Evolutionary conservation across 2,888 invertebrate genomes (phyloP).

Genomic region (Pseudanteris insignis): DNA sequence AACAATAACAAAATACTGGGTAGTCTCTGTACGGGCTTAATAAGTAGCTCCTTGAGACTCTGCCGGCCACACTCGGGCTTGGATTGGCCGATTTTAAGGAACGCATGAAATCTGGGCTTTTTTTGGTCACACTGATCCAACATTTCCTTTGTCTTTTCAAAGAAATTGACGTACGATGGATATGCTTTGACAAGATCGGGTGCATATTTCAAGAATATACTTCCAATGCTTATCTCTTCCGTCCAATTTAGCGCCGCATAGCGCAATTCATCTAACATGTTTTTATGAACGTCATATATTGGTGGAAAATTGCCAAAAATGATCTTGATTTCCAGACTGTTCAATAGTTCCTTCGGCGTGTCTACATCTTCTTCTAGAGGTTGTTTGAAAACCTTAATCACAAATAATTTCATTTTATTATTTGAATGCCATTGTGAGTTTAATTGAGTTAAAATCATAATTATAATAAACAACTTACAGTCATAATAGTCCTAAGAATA

Average conservation of each 20-base stretch:
- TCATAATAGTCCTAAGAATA: constrained; percentile 91
- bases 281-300: constrained; percentile 91
- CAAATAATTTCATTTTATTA: constrained; percentile 1
- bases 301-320: constrained; percentile 96
- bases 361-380: constrained; percentile 86
- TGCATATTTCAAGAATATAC: constrained; percentile 87
- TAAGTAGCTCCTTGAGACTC: constrained; percentile 93
- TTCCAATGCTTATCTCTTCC: constrained; percentile 87
- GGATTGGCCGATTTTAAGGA: constrained; percentile 93
- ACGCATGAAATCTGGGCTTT: constrained; percentile 97
- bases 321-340: constrained; percentile 90
- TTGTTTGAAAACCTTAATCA: constrained; percentile 94
- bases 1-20: constrained; percentile 95
- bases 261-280: constrained; percentile 72
- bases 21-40: constrained; percentile 96
- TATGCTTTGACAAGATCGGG: constrained; percentile 92
- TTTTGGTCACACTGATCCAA: constrained; percentile 88
- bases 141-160: constrained; percentile 95
- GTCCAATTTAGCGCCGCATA: constrained; percentile 79
- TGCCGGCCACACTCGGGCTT: constrained; percentile 96
- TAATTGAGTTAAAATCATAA: too few species aligned
- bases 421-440: too few species aligned
- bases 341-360: constrained; percentile 76
- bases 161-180: constrained; percentile 98
- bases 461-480: constrained; percentile 68